These are phyloP conservation scores for Sycophaga agraensis DNA, from an alignment of 1,140 invertebrate genomes.

Conservation along the genomic window DNA sequence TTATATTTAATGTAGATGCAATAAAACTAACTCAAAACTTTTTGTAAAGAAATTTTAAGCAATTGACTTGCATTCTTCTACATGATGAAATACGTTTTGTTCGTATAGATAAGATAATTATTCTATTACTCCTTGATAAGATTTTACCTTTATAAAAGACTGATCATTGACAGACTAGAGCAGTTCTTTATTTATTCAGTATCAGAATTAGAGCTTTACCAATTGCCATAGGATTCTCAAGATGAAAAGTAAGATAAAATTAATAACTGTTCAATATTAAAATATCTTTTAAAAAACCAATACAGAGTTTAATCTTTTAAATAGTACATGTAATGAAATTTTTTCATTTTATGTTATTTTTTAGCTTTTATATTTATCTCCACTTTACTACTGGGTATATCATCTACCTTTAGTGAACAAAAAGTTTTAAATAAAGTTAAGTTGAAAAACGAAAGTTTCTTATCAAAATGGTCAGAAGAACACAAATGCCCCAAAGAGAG, in stretches of 20 bases:
- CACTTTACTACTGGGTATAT: background rate
- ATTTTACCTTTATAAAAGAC: conserved; percentile 15
- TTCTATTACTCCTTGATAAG: background rate
- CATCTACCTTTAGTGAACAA: background rate
- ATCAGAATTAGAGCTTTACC: background rate
- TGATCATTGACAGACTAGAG: background rate
- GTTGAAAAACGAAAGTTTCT: too few relatives aligned
- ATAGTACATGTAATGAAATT: too few relatives aligned
- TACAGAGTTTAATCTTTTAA: too few relatives aligned
- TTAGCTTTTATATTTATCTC: background rate
- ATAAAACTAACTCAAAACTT: background rate
- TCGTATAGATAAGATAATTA: conserved; percentile 19
- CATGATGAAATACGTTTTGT: background rate
- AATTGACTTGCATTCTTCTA: background rate
- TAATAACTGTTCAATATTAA: too few relatives aligned
- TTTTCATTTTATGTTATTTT: background rate
- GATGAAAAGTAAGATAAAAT: conserved; percentile 25
- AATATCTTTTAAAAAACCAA: too few relatives aligned
- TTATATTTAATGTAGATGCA: background rate
- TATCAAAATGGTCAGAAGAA: too few relatives aligned
- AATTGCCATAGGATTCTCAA: background rate
- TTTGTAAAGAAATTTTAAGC: background rate
- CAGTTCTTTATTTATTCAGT: conserved; percentile 10
- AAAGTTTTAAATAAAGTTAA: too few relatives aligned
- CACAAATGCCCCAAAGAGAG: too few relatives aligned